phyloP scores from a whole-genome alignment of 1,140 invertebrate species.

The Augochlora pura region DNA sequence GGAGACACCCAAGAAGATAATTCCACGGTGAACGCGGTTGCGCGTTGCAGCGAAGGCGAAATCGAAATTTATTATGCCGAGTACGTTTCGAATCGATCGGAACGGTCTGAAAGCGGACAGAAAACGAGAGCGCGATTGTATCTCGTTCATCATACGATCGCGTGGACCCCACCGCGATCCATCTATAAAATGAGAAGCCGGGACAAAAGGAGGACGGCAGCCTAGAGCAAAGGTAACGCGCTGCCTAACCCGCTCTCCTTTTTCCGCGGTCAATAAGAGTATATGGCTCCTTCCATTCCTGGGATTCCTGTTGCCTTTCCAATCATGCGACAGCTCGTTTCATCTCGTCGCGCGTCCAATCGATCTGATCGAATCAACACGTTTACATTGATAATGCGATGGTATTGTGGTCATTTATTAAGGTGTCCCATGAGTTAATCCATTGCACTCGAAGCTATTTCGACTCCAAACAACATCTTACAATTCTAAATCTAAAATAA shows the following conservation, averaged over 20 bases:
- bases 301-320: conserved; percentile 40
- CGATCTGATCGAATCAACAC: background rate
- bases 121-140: conserved; percentile 35
- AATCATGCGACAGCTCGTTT: conserved; percentile 36
- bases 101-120: conserved; percentile 32
- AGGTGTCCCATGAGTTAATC: too few species aligned
- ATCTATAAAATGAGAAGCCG: conserved; percentile 71
- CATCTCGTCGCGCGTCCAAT: conserved; percentile 8
- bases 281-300: conserved; percentile 46
- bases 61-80: background rate
- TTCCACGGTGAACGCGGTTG: too few species aligned
- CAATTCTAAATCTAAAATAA: too few species aligned
- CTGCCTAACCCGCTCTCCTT: conserved; percentile 34
- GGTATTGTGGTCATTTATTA: too few species aligned
- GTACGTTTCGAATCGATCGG: background rate
- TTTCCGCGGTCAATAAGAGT: conserved; percentile 50
- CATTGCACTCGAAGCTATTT: too few species aligned
- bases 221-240: conserved; percentile 18
- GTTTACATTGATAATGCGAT: background rate
- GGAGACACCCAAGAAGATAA: too few species aligned
- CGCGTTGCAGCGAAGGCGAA: background rate
- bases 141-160: conserved; percentile 61
- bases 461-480: too few species aligned
- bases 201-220: conserved; percentile 41
- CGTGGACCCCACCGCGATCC: conserved; percentile 69